These are phyloP conservation scores for Tachina grossa DNA, from an alignment of 2,888 invertebrate species.

Conservation along the genomic window DNA sequence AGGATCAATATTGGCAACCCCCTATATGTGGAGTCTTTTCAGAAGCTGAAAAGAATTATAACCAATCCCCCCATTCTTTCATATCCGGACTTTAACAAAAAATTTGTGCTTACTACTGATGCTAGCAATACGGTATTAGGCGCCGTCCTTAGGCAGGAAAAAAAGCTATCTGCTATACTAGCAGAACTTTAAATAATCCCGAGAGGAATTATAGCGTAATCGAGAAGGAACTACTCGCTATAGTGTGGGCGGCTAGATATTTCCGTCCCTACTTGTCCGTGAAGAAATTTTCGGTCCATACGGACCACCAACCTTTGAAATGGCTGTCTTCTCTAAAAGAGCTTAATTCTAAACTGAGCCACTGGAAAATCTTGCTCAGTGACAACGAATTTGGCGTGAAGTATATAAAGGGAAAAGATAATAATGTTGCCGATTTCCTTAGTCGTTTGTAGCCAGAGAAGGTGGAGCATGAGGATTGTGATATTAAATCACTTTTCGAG, in stretches of 20 bases:
- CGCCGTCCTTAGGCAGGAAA: background rate
- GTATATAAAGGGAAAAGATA: background rate
- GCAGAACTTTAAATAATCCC: background rate
- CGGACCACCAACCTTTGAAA: background rate
- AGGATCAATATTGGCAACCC: too few relatives aligned
- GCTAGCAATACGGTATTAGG: too few relatives aligned
- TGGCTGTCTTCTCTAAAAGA: background rate
- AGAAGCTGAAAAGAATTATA: too few relatives aligned
- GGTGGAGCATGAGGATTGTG: background rate
- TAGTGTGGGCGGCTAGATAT: background rate
- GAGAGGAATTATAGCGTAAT: background rate
- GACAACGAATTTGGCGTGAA: background rate
- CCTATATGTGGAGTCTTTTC: too few relatives aligned
- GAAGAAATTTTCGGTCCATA: background rate
- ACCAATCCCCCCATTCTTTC: too few relatives aligned
- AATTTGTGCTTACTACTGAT: background rate
- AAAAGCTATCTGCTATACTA: background rate
- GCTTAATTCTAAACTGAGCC: background rate
- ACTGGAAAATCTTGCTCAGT: background rate
- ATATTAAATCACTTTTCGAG: background rate
- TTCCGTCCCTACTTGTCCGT: background rate
- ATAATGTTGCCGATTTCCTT: background rate
- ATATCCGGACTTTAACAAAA: conserved; percentile 55
- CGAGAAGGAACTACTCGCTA: background rate
- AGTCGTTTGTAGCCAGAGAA: background rate